Evolutionary conservation across 2,888 invertebrate genomes (phyloP).

Genomic region (Phania funesta): DNA sequence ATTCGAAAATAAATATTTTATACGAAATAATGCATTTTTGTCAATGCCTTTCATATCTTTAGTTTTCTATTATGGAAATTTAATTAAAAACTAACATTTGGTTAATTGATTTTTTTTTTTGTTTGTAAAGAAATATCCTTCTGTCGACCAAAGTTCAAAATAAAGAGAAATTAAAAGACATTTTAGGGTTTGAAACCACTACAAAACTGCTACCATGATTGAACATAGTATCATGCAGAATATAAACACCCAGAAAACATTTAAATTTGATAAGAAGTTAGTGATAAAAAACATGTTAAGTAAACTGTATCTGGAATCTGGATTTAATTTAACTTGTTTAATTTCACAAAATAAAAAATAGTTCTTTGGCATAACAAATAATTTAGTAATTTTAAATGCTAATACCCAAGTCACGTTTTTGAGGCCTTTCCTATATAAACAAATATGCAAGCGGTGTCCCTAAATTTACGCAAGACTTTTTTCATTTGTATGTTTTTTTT

Average conservation of each 20-base stretch:
- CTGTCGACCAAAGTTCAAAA: not conserved
- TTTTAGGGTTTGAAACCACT: conserved; percentile 14
- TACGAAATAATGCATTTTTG: not conserved
- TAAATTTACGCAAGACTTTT: no score
- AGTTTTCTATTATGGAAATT: conserved; percentile 23
- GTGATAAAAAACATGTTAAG: not conserved
- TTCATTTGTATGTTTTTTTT: no score
- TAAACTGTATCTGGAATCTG: no score
- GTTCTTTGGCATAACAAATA: no score
- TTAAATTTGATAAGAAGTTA: not conserved
- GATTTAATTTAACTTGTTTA: no score
- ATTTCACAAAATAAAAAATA: no score
- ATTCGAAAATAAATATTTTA: no score
- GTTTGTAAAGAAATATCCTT: not conserved
- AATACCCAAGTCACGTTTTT: no score
- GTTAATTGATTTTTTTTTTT: conserved; percentile 37
- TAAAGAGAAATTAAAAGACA: conserved; percentile 27
- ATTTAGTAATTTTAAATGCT: no score
- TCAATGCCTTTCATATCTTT: not conserved
- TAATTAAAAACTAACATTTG: conserved; percentile 56
- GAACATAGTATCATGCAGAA: not conserved
- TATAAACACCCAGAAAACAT: not conserved
- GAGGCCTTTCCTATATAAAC: no score
- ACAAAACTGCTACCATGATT: conserved; percentile 1
- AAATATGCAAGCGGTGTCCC: no score